phyloP scores from a whole-genome alignment of 2,797 vertebrate genomes.

The Pantherophis alleghaniensis region DNA sequence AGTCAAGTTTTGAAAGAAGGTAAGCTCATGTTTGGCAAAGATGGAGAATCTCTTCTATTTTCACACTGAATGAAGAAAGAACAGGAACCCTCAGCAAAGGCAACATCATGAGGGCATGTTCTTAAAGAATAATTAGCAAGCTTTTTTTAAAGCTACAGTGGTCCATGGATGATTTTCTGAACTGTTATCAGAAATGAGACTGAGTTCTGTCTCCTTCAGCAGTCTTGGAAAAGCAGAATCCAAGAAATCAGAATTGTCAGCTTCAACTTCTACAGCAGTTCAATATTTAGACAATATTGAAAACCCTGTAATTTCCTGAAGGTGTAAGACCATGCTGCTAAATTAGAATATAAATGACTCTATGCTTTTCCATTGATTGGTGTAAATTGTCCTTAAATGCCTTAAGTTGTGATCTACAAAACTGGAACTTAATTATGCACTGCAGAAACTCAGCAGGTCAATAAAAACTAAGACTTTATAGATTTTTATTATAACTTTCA shows the following conservation, averaged over 20 bases:
- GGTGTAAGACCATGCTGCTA: not conserved
- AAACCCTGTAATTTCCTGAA: not conserved
- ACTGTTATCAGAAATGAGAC: not conserved
- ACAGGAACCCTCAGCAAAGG: not conserved
- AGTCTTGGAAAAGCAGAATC: not conserved
- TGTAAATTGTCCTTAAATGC: not conserved
- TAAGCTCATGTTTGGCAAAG: not conserved
- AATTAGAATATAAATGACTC: not conserved
- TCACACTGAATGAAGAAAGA: not conserved
- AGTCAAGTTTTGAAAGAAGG: not conserved
- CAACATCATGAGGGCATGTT: not conserved
- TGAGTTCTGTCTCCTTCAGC: not conserved
- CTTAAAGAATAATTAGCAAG: not conserved
- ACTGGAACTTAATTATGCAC: not conserved
- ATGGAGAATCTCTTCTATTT: not conserved
- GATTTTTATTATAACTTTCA: conserved; percentile 4
- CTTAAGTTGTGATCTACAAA: not conserved
- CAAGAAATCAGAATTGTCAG: not conserved
- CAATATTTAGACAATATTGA: not conserved
- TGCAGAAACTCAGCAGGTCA: not conserved
- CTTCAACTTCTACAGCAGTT: not conserved
- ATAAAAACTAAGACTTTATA: not conserved
- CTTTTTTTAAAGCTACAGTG: not conserved
- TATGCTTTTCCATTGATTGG: not conserved
- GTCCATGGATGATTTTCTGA: not conserved